Evolutionary conservation across 2,113 vertebrate species (phyloP), one percentile per base, ranked within the genome.

Genomic region (Nannobrachium achirus): DNA sequence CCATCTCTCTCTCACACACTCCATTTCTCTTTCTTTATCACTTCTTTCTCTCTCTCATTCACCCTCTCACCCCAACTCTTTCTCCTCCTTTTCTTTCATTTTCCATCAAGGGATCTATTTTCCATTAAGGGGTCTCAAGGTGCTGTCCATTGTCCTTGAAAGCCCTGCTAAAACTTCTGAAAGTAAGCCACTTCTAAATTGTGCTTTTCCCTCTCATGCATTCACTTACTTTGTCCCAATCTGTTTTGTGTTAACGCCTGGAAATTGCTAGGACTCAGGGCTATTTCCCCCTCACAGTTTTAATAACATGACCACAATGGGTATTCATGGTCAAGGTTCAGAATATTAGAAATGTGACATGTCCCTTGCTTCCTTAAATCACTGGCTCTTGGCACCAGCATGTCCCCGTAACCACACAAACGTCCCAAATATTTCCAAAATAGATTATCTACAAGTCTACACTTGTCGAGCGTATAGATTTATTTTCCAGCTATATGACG

Each of bases 41-140:
- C 25, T 38, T 33, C 44, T 15, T 25, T 7, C 57, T 13, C 25
- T 10, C 41, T 51, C 33, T 63, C 46, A 20, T 42, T 42, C 15
- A 41, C 14, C 13, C 25, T 61, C 45, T 25, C 13, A 9, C 49
- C 65, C 25, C 16, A 20, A 66, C 48, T 44, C 55, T 39, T 58
- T 46, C 69, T 42, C 38, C 8, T 15, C 42, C 61, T 51, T 19
- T 52, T 10, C 15, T 15, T 8, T 15, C 52, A 38, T 65, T 75
- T 75, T 83, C 40, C 38, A 66, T 71, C 25, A 74, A 63, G 61
- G 13, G 60, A 51, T n/a, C 58, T 41, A 59, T 75, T 73, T 75
- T 67, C 62, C 39, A 70, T 69, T 61, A 63, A 53, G 9, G 14
- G 0, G 39, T 18, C 20, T 60, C 55, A n/a, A n/a, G 8, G 38